Evolutionary conservation across 2,797 vertebrate species (phyloP).

Genomic region (Phataginus tricuspis): DNA sequence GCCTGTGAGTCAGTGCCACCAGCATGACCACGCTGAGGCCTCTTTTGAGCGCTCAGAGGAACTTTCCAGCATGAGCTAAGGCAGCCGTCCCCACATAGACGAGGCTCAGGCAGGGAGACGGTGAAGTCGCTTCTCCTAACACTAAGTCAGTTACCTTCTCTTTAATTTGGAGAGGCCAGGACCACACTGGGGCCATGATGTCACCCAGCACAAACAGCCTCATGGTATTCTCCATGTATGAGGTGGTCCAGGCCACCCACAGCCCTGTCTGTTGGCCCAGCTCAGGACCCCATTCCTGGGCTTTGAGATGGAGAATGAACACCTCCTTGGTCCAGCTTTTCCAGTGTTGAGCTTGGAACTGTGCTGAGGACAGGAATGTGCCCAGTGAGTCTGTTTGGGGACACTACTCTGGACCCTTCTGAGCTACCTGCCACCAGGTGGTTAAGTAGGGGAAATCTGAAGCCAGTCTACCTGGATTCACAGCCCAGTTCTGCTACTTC

Average conservation of each 20-base stretch:
- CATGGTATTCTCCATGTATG: not conserved
- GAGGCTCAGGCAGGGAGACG: not conserved
- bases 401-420: not conserved
- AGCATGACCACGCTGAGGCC: rapidly evolving
- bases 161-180: not conserved
- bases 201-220: not conserved
- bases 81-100: not conserved
- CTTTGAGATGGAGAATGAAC: not conserved
- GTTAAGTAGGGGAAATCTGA: rapidly evolving
- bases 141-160: not conserved
- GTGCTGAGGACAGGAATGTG: not conserved
- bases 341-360: not conserved
- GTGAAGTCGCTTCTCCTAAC: not conserved
- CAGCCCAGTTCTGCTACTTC: too few relatives aligned
- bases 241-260: not conserved
- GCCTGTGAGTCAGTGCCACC: not conserved
- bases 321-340: not conserved
- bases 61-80: not conserved
- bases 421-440: not conserved
- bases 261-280: not conserved
- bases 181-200: not conserved
- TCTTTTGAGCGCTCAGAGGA: not conserved
- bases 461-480: not conserved
- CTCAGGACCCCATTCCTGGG: not conserved
- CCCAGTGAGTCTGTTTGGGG: rapidly evolving